phyloP scores from a whole-genome alignment of 2,888 invertebrate genomes.

The Leptothorax acervorum region DNA sequence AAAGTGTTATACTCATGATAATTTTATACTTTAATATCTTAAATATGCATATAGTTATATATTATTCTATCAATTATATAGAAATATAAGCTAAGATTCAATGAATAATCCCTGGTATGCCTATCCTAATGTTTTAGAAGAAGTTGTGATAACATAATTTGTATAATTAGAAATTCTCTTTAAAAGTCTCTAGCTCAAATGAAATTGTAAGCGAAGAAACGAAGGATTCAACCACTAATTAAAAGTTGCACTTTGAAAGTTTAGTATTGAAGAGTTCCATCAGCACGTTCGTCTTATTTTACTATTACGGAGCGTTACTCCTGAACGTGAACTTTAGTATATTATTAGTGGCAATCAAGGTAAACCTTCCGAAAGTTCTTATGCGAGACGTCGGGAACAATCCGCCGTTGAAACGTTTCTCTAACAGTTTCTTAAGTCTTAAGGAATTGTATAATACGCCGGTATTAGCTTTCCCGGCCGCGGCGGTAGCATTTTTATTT shows the following conservation, averaged over 20 bases:
- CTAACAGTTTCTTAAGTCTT: slow-evolving; percentile 22
- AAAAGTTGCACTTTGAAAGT: slow-evolving; percentile 60
- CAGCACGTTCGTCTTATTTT: slow-evolving; percentile 60
- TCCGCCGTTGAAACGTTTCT: neutral
- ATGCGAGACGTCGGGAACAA: slow-evolving; percentile 21
- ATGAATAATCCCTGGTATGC: neutral
- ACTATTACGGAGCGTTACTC: slow-evolving; percentile 62
- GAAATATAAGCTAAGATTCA: neutral
- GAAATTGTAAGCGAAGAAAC: slow-evolving; percentile 5
- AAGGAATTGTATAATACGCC: slow-evolving; percentile 4
- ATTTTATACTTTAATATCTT: neutral
- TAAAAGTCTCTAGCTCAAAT: neutral
- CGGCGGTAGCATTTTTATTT: neutral
- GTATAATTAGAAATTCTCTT: slow-evolving; percentile 2
- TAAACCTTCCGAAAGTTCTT: slow-evolving; percentile 58
- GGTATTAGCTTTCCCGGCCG: neutral
- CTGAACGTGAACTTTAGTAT: slow-evolving; percentile 67
- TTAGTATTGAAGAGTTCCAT: slow-evolving; percentile 64
- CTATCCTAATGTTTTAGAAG: neutral
- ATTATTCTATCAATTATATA: neutral
- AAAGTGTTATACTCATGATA: neutral
- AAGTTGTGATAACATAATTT: slow-evolving; percentile 11
- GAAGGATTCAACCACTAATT: slow-evolving; percentile 36
- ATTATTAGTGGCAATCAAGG: slow-evolving; percentile 72
- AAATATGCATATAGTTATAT: neutral